Evolutionary conservation across 2,113 vertebrate species (phyloP).

Genomic region (Notiomystis cincta): DNA sequence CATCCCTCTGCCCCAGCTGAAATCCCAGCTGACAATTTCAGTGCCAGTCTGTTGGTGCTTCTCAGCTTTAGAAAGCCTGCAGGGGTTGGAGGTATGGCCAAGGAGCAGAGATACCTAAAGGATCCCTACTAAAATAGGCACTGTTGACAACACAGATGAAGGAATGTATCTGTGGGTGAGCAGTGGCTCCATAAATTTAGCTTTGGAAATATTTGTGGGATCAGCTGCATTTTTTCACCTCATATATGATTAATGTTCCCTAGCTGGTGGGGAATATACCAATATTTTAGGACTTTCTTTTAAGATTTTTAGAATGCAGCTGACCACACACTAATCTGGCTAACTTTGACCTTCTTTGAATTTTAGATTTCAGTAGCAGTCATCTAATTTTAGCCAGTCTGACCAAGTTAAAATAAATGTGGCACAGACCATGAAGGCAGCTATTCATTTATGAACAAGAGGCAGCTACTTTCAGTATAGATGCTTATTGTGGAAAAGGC

Average conservation of each 20-base stretch:
- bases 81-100: not conserved
- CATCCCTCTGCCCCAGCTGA: not conserved
- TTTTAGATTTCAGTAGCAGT: not conserved
- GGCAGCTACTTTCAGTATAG: not conserved
- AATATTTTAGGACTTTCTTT: not conserved
- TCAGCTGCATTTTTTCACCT: not conserved
- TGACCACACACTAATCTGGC: not conserved
- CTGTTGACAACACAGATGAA: not conserved
- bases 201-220: not conserved
- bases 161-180: not conserved
- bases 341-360: not conserved
- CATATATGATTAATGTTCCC: not conserved
- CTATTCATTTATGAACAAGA: not conserved
- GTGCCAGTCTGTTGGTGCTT: not conserved
- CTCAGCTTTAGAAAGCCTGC: not conserved
- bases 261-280: not conserved
- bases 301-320: not conserved
- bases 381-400: not conserved
- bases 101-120: not conserved
- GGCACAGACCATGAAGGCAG: not conserved
- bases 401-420: conserved; percentile 10
- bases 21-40: not conserved
- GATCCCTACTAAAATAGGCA: not conserved
- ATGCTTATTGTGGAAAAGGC: not conserved
- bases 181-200: not conserved